Evolutionary conservation across 1,140 invertebrate genomes (phyloP), one percentile per base, ranked within the genome.

Genomic region (Ephestia elutella): DNA sequence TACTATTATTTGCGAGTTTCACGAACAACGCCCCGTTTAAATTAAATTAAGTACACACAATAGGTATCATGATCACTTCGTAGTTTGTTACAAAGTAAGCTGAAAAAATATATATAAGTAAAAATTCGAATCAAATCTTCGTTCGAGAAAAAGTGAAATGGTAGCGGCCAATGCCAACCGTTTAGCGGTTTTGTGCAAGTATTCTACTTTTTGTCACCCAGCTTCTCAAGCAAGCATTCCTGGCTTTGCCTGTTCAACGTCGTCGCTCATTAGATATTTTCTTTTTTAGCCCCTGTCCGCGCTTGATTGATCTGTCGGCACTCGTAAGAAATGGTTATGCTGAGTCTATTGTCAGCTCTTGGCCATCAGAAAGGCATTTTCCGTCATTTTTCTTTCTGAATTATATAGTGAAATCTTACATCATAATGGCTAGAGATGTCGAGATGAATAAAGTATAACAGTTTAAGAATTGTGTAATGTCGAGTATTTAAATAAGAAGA

Each of bases 201-300:
- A 44, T 44, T 44, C 38, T 44, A 44, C 13, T 44, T 44, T 44
- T 44, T 44, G 38, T 44, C 38, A 15, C 2, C 38, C 2, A 15
- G 38, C 38, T 44, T 44, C 38, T 51, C 51, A 28, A 54, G 20
- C 19, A 57, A 2, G 48, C 2, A 35, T 32, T 55, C 53, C 62
- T 44, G 38, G 38, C 38, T 44, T 8, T 44, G 38, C 38, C 60
- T 65, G 72, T 71, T 71, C 68, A 51, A 71, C 74, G 63, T 71
- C 67, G 58, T 50, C 70, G 70, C 59, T 38, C 62, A 19, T 69
- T 30, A 68, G 72, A 65, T 73, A 77, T 75, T 75, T 57, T 68
- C 53, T 68, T 71, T 71, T 75, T 68, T 66, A 65, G 13, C 18
- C 56, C 21, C 57, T 38, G 53, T 28, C 56, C 71, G 62, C 75